Base-by-base conservation (phyloP, 2,888 invertebrate species). In the Harmothoe impar region DNA sequence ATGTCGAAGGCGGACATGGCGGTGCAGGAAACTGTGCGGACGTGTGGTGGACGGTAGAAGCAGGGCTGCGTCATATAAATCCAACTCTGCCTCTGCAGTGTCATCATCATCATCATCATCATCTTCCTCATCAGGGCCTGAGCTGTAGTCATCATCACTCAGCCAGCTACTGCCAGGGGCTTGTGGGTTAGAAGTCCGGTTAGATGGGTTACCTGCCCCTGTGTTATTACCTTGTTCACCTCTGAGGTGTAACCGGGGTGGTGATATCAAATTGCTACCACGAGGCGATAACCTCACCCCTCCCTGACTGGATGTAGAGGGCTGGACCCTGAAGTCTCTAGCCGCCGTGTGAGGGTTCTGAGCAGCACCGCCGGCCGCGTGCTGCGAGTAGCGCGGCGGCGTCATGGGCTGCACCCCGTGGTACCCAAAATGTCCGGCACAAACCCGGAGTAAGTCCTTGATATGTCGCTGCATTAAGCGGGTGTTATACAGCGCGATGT, bases 391-490 rank as follows among this genome's bases (percentile, higher is more conserved):
- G 35, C 33, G 81, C 7, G 17, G 35, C 5, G n/a, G 17, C 17
- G 33, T 12, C 35, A 23, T 0, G 3, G 35, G 81, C 23, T 81
- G 81, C 7, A 17, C 23, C 17, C 81, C 81, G 17, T 81, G 81
- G 43, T 81, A 81, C 0, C 81, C 81, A n/a, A 81, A 81, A n/a
- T 81, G 81, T 17, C 81, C 81, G 7, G 81, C 81, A n/a, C 81
- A 81, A 12, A 81, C 81, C 20, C 81, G 81, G n/a, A 81, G 81
- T 35, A 81, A n/a, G 43, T 81, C 81, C 23, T 81, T 81, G 20
- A 81, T 81, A n/a, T 81, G 81, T 15, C 81, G 81, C 81, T 81
- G 81, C 43, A 81, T 81, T 12, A 81, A 35, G n/a, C 81, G 81
- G 35, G 81, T 81, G 43, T 81, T 81, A 35, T 81, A 81, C 23